Conservation (phyloP, 1,140 invertebrate genomes). For the Coelopa frigida region DNA sequence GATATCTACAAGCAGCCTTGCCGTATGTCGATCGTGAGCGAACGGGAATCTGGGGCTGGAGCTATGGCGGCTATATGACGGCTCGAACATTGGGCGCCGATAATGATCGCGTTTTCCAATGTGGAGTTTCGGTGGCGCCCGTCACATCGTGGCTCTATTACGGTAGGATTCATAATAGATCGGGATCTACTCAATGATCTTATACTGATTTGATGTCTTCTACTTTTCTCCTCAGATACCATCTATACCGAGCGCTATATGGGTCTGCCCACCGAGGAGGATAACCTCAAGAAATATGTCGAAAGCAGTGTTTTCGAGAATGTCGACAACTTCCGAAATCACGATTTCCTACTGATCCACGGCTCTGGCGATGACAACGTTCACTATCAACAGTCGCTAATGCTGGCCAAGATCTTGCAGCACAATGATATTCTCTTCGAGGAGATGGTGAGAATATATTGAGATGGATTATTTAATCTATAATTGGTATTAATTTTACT, state of each 20-base stretch:
- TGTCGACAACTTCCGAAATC: slow-evolving; percentile 68
- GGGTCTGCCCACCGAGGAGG: slow-evolving; percentile 64
- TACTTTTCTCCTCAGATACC: slow-evolving; percentile 52
- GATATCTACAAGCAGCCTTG: slow-evolving; percentile 45
- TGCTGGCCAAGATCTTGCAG: slow-evolving; percentile 74
- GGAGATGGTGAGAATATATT: slow-evolving; percentile 60
- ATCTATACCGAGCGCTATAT: slow-evolving; percentile 93
- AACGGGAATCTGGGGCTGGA: slow-evolving; percentile 85
- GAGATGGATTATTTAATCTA: background rate
- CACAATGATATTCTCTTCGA: slow-evolving; percentile 75
- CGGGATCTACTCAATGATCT: no score
- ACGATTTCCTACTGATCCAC: slow-evolving; percentile 79
- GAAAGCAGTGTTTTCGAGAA: slow-evolving; percentile 62
- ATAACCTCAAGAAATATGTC: slow-evolving; percentile 71
- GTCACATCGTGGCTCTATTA: slow-evolving; percentile 92
- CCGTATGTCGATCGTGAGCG: slow-evolving; percentile 41
- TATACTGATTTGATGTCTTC: background rate
- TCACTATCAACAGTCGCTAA: slow-evolving; percentile 88
- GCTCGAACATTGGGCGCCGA: slow-evolving; percentile 70
- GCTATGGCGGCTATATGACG: slow-evolving; percentile 68
- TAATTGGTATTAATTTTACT: slow-evolving; percentile 4
- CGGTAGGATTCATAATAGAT: no score
- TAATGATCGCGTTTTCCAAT: slow-evolving; percentile 65
- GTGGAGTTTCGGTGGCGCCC: slow-evolving; percentile 85
- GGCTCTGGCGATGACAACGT: slow-evolving; percentile 90